Base-by-base conservation (phyloP, 2,888 invertebrate species). In the Nemotelus nigrinus region DNA sequence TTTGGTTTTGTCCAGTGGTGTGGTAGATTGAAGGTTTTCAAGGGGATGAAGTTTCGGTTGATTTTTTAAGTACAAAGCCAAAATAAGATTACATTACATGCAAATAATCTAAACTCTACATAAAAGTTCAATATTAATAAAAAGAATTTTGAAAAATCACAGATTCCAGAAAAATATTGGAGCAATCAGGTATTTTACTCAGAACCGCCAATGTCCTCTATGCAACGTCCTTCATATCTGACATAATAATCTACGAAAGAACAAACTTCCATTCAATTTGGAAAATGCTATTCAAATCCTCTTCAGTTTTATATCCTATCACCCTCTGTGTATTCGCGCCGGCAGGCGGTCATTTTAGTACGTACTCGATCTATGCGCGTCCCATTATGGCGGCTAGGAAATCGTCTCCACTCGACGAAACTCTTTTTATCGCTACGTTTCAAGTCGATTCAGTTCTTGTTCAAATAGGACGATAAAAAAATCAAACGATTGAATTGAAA, bases 271-370 rank as follows among this genome's bases (percentile, higher is more conserved):
- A 50, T 50, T 68, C 50, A 68, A 39, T 68, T 68, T 68, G 7
- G 50, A 68, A 68, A 50, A 50, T 50, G 3, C 41, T 71, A 71
- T 71, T 77, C 79, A 79, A 78, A 79, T 77, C 64, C 74, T 50
- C 48, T 74, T 47, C 78, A 77, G 45, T 79, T 77, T 75, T 77
- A 77, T 79, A 60, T 74, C 5, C 53, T 55, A 60, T 3, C n/a
- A 44, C 45, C 10, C 4, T 6, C 44, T 44, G n/a, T 47, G 44
- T 5, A 45, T n/a, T 67, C 6, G 6, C 47, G 67, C 44, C 48
- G 47, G 10, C 67, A 44, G 48, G 2, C 8, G 44, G 47, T 3
- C 43, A 41, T n/a, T n/a, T 55, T 43, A 39, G 43, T 41, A 43
- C 43, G 39, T 8, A 63, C 43, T 25, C 7, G 71, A 55, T 45